Base-by-base conservation (phyloP, 1,140 invertebrate species). In the Apolygus lucorum region DNA sequence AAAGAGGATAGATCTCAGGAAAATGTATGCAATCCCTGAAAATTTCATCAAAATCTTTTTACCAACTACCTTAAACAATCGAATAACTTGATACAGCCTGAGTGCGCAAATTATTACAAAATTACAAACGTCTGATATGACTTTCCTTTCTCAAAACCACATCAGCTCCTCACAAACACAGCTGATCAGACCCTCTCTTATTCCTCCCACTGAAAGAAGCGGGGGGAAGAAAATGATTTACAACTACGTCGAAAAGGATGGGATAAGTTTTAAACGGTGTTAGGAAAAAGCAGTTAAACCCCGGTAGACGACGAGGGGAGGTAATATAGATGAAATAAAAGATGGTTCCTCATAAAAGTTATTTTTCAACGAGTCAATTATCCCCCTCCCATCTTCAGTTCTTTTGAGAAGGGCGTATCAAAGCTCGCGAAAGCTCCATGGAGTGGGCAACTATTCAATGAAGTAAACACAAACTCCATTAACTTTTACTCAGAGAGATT, bases 391-490 rank as follows among this genome's bases (percentile, higher is more conserved):
- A 4, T 17, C 34, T 42, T 42, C 34, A 4, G 34, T 17, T 17
- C 34, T 42, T 42, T 59, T 49, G 17, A 59, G 22, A 21, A 59
- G 22, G 54, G 22, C 22, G 54, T 4, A 59, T n/a, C n/a, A 59
- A 59, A 17, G 8, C 22, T 13, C 54, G 8, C 22, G 54, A 59
- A 59, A 59, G 17, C 8, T 17, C 17, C 8, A 49, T 11, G 34
- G 34, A 24, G 22, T 8, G 22, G 11, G 54, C 54, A 59, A 59
- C 54, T 59, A 59, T 11, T 59, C 54, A 22, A 59, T 59, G 54
- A 22, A 24, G 54, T 59, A 59, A 59, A 59, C 54, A 59, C 22
- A 59, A 59, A 59, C 54, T 59, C 54, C 54, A 59, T 59, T 59
- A 59, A 13, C 34, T 42, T 42, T 59, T 21, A 13, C 22, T 4